Evolutionary conservation across 2,888 invertebrate species (phyloP).

Genomic region (Apodemia zela): DNA sequence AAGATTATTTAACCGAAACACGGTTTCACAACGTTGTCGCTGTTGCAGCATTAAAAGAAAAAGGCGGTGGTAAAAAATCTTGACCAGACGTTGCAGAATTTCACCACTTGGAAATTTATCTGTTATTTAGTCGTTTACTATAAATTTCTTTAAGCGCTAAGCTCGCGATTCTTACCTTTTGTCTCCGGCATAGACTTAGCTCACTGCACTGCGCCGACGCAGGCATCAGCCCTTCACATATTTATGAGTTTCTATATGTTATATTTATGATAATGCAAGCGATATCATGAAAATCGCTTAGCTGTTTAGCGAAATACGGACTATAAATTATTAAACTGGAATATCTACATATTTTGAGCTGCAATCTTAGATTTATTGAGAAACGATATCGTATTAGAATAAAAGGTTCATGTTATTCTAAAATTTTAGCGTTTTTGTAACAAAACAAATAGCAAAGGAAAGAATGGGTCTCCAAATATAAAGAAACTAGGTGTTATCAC

Average conservation of each 20-base stretch:
- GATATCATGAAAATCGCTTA: slow-evolving; percentile 32
- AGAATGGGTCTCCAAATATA: no score
- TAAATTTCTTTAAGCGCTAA: slow-evolving; percentile 34
- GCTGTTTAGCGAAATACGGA: slow-evolving; percentile 18
- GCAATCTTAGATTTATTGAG: neutral
- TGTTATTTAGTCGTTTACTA: neutral
- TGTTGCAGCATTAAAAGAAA: no score
- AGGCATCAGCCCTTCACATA: slow-evolving; percentile 33
- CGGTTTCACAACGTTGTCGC: no score
- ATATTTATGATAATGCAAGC: slow-evolving; percentile 33
- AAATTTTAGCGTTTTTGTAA: no score
- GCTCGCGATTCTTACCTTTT: slow-evolving; percentile 51
- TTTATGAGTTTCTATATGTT: slow-evolving; percentile 56
- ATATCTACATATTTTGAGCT: neutral
- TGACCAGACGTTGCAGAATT: no score
- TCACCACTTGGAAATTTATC: neutral
- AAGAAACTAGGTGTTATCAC: no score
- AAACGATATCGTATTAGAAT: neutral
- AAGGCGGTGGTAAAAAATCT: no score
- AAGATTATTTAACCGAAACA: no score
- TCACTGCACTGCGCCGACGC: slow-evolving; percentile 42
- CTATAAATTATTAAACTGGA: slow-evolving; percentile 12
- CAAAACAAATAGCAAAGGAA: no score
- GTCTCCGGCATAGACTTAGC: slow-evolving; percentile 35
- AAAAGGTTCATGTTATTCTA: no score